Percentiles rank a stretch among this genome's conserved stretches.
phyloP scores from a whole-genome alignment of 2,113 vertebrate species.

The Spea bombifrons region DNA sequence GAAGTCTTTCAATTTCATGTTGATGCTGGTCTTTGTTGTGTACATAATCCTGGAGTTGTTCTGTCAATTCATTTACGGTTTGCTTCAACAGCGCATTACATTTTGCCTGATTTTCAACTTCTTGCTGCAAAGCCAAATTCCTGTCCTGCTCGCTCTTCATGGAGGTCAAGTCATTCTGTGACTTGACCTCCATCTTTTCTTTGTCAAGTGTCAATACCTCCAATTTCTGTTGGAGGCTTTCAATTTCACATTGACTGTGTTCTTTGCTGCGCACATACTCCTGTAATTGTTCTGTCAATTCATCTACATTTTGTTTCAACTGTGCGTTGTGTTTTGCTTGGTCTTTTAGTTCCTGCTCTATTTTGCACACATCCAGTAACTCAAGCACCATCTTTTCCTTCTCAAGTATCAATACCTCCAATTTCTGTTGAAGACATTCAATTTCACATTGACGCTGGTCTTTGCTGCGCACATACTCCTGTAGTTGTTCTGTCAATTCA shows the following conservation, averaged over 20 bases:
- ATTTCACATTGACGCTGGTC: constrained; percentile 56
- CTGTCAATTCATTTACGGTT: constrained; percentile 65
- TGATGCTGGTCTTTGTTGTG: constrained; percentile 55
- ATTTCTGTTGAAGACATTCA: constrained; percentile 61
- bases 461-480: constrained; percentile 57
- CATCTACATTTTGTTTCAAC: constrained; percentile 66
- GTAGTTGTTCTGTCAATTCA: constrained; percentile 62
- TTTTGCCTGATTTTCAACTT: constrained; percentile 57
- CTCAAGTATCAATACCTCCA: constrained; percentile 62
- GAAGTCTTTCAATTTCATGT: constrained; percentile 57
- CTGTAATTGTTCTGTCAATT: constrained; percentile 61
- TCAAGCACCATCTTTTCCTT: constrained; percentile 57
- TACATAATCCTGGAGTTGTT: constrained; percentile 59
- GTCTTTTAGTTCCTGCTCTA: constrained; percentile 61
- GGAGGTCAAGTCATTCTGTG: background rate
- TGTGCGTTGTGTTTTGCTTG: constrained; percentile 59
- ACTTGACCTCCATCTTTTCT: constrained; percentile 51
- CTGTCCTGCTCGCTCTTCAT: constrained; percentile 53
- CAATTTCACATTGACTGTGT: constrained; percentile 55
- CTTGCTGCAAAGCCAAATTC: constrained; percentile 59
- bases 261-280: constrained; percentile 57
- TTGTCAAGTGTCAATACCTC: constrained; percentile 62
- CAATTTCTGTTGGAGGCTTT: constrained; percentile 65
- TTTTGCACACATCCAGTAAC: background rate
- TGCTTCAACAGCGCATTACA: constrained; percentile 63